Base-by-base conservation (phyloP, 2,888 invertebrate genomes). In the Thumatha senex region DNA sequence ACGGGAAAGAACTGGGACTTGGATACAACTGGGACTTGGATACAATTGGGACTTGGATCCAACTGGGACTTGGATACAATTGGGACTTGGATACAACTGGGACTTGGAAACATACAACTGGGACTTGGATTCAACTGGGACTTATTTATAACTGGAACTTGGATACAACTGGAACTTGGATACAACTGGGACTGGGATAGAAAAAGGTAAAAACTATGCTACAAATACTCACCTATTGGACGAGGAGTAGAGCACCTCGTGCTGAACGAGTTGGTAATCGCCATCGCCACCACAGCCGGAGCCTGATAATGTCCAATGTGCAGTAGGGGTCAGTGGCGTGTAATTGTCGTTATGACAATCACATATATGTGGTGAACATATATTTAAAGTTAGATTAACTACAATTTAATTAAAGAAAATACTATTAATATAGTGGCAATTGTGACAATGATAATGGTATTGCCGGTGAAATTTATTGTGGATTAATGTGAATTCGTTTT, bases 191-290 rank as follows among this genome's bases (percentile, higher is more conserved):
- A 24, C 18, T 24, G 5, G 5, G 18, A 24, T 24, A 24, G 18
- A 24, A 24, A n/a, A 40, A 24, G 1, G 11, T n/a, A 13, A 39
- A 13, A 29, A 31, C 24, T 33, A 12, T 15, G 31, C 8, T 11
- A 31, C 31, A 2, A 2, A 7, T 1, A 30, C 76, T 75, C 95
- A 99, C 93, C 98, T 96, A 76, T 98, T 98, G 78, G 97, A 97
- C 94, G 98, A 96, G 73, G 99, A 99, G 92, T 97, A 98, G 79
- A 99, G 95, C 70, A 98, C 96, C 93, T 99, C 99, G 92, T 99
- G 99, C 89, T 99, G 98, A 67, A 99, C 98, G 86, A 99, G 94
- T 92, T 98, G 98, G 92, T 99, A 99, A 93, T 99, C 99, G 61
- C 99, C 99, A 92, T 99, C 99, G 78, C 96, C 96, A 74, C 96